phyloP scores from a whole-genome alignment of 1,140 invertebrate species.

The Lutraria rhynchaena region DNA sequence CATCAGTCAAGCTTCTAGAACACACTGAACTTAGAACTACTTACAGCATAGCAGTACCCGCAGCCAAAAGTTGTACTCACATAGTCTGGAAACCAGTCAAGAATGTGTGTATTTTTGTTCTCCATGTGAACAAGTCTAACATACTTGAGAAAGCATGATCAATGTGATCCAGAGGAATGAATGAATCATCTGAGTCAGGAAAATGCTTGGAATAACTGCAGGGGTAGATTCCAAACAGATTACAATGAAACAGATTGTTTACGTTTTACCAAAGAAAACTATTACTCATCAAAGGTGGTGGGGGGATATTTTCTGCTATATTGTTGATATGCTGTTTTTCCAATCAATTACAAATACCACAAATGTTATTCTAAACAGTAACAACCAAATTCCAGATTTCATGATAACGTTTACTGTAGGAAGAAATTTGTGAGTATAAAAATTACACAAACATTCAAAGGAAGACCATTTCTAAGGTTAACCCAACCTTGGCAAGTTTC shows the following conservation, averaged over 20 bases:
- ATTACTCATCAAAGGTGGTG: no score
- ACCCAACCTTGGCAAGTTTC: no score
- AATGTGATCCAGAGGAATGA: slow-evolving; percentile 35
- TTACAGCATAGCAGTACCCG: background rate
- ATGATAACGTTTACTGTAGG: no score
- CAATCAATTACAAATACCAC: no score
- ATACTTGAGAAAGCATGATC: slow-evolving; percentile 36
- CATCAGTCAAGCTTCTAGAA: background rate
- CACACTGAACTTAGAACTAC: slow-evolving; percentile 5
- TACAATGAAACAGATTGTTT: slow-evolving; percentile 12
- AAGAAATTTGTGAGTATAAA: no score
- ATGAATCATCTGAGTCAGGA: slow-evolving; percentile 45
- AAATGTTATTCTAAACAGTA: no score
- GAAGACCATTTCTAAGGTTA: no score
- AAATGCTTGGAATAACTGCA: slow-evolving; percentile 42
- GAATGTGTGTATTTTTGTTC: slow-evolving; percentile 8
- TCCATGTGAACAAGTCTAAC: slow-evolving; percentile 1
- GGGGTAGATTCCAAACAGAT: slow-evolving; percentile 37
- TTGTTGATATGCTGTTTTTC: no score
- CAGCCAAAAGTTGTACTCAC: slow-evolving; percentile 37
- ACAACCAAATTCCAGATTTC: no score
- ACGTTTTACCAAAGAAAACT: no score
- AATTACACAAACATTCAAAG: no score
- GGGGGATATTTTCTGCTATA: no score
- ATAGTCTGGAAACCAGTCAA: slow-evolving; percentile 13